Evolutionary conservation across 2,113 vertebrate species (phyloP).

Genomic region (Nothocercus nigrocapillus): DNA sequence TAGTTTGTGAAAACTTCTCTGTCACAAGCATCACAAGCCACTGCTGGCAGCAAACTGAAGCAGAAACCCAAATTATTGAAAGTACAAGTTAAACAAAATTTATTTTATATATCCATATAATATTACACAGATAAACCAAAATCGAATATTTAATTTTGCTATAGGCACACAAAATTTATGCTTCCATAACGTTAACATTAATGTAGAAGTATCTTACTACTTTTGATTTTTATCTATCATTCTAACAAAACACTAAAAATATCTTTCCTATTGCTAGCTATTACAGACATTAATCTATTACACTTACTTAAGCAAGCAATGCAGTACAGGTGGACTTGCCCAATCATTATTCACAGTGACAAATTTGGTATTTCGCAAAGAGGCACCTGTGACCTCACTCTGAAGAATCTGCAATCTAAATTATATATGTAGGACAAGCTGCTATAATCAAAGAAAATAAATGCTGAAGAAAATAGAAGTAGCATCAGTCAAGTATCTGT

Average conservation of each 20-base stretch:
- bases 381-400: background rate
- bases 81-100: background rate
- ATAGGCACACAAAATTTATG: background rate
- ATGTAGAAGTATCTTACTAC: background rate
- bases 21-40: rapidly evolving
- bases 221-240: background rate
- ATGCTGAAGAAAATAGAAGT: background rate
- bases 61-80: background rate
- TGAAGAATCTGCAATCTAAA: background rate
- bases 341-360: background rate
- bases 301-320: background rate
- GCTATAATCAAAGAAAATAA: background rate
- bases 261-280: background rate
- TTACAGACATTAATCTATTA: background rate
- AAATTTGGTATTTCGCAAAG: background rate
- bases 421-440: background rate
- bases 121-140: background rate
- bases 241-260: background rate
- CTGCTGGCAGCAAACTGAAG: background rate
- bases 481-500: background rate
- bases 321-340: background rate
- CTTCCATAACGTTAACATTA: background rate
- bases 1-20: background rate
- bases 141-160: background rate
- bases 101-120: background rate